These are phyloP conservation scores for Numenius phaeopus DNA, from an alignment of 2,797 vertebrate genomes.

Conservation along the genomic window DNA sequence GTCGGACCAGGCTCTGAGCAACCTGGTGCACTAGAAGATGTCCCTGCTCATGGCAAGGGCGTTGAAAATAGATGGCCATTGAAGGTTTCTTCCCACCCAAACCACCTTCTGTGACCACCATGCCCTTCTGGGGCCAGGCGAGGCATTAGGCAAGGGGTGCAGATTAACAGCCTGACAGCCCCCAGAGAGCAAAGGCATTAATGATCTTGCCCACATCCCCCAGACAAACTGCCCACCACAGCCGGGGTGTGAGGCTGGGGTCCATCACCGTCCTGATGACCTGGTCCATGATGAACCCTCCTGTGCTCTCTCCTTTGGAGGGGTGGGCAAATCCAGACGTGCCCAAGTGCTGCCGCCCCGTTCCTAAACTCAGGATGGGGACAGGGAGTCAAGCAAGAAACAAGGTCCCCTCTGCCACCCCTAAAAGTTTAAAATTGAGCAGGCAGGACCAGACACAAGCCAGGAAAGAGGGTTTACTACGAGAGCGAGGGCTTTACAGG, in stretches of 20 bases:
- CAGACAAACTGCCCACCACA: not conserved
- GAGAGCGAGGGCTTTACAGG: not conserved
- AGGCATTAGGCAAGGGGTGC: not conserved
- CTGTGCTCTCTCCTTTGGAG: not conserved
- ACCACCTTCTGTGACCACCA: not conserved
- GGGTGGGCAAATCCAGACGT: not conserved
- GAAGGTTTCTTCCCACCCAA: not conserved
- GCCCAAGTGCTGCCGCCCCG: not conserved
- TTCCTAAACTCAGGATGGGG: not conserved
- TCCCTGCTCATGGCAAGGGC: not conserved
- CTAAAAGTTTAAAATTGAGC: not conserved
- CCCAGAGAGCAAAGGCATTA: not conserved
- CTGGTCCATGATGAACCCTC: not conserved
- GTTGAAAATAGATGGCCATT: not conserved
- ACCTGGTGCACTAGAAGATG: not conserved
- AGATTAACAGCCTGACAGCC: not conserved
- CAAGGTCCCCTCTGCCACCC: not conserved
- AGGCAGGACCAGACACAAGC: not conserved
- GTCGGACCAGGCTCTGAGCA: not conserved
- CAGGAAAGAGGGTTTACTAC: not conserved
- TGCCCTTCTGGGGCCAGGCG: not conserved
- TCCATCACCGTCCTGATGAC: not conserved
- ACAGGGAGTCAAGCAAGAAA: not conserved
- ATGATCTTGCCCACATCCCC: not conserved
- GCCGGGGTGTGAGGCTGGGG: not conserved